Evolutionary conservation across 2,888 invertebrate species (phyloP).

Genomic region (Kryphioiulus occultus): DNA sequence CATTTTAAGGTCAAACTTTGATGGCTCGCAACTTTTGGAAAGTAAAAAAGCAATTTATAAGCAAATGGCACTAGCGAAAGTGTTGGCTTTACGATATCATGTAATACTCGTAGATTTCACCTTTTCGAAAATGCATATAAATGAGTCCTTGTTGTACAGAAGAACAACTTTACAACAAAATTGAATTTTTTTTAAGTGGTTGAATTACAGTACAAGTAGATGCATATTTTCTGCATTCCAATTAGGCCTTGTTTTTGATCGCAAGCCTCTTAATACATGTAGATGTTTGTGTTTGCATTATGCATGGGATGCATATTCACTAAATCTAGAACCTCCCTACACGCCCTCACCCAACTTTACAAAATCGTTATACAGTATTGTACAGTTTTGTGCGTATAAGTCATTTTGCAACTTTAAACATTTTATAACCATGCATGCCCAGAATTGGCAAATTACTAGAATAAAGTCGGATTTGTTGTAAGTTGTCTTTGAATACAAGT

Average conservation of each 20-base stretch:
- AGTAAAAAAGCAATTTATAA: not conserved
- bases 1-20: not conserved
- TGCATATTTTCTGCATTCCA: not conserved
- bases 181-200: not conserved
- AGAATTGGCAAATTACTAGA: too few relatives aligned
- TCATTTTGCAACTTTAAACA: too few relatives aligned
- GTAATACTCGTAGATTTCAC: not conserved
- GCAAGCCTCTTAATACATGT: not conserved
- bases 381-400: too few relatives aligned
- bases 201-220: not conserved
- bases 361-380: not conserved
- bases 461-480: too few relatives aligned
- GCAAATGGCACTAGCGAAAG: not conserved
- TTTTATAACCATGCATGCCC: too few relatives aligned
- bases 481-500: too few relatives aligned
- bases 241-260: not conserved
- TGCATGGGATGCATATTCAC: not conserved
- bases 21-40: not conserved
- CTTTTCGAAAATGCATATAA: conserved; percentile 16
- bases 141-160: not conserved
- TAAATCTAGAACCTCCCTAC: not conserved
- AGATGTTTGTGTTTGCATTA: not conserved
- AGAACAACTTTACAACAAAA: not conserved
- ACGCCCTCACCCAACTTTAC: too few relatives aligned
- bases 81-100: not conserved